These are phyloP conservation scores for Sebastes cheni DNA, from an alignment of 2,797 vertebrate species.

Conservation along the genomic window DNA sequence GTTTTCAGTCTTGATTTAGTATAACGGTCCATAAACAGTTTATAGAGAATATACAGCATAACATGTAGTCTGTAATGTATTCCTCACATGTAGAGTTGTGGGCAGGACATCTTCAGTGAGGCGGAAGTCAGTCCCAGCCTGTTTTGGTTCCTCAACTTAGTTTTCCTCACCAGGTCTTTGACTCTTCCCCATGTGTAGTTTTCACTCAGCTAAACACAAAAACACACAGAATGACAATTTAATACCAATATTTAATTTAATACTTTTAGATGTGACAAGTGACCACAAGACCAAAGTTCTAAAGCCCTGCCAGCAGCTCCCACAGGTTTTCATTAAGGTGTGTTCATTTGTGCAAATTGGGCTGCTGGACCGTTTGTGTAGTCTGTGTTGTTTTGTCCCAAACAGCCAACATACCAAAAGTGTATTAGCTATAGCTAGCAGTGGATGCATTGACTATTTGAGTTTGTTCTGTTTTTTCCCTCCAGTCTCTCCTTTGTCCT, in stretches of 20 bases:
- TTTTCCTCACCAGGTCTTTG: slow-evolving; percentile 86
- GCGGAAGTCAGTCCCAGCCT: slow-evolving; percentile 77
- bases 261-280: neutral
- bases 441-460: neutral
- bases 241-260: neutral
- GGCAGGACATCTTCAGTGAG: slow-evolving; percentile 90
- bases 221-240: neutral
- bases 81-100: slow-evolving; percentile 86
- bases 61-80: neutral
- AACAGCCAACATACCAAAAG: neutral
- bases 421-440: neutral
- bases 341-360: neutral
- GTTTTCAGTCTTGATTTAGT: neutral
- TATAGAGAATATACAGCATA: neutral
- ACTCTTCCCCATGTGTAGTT: slow-evolving; percentile 83
- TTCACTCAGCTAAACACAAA: slow-evolving; percentile 73
- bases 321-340: neutral
- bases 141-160: slow-evolving; percentile 80
- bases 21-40: neutral
- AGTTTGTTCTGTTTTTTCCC: neutral
- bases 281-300: neutral
- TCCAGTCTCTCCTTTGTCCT: neutral
- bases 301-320: neutral
- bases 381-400: neutral
- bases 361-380: neutral